Conservation (phyloP, 1,140 invertebrate genomes). For the Cotesia typhae region DNA sequence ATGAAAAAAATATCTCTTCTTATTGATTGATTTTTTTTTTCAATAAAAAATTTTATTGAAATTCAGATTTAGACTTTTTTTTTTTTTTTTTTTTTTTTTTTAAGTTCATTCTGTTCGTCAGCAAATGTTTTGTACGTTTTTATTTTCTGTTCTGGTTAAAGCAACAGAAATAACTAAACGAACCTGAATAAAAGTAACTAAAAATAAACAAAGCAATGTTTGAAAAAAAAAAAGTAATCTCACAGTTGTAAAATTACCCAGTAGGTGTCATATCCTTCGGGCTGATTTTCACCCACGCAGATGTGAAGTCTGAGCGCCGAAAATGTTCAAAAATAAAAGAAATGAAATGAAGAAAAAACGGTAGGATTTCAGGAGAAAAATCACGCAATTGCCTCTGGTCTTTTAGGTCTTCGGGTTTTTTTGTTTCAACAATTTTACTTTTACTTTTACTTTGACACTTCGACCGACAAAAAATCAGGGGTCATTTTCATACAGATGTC, state of each 20-base stretch:
- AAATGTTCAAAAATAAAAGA: neutral
- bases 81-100: no score
- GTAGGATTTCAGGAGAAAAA: neutral
- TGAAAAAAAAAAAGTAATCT: constrained; percentile 18
- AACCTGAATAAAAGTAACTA: no score
- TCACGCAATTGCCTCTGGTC: constrained; percentile 11
- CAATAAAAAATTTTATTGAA: no score
- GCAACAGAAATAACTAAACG: no score
- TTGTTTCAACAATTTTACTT: neutral
- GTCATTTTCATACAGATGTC: neutral
- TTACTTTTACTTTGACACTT: neutral
- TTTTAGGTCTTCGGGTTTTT: constrained; percentile 11
- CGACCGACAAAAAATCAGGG: neutral
- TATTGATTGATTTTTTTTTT: no score
- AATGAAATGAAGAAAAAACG: neutral
- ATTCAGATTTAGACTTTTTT: no score
- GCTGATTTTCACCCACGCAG: neutral
- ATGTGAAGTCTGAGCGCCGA: constrained; percentile 1
- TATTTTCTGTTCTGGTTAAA: no score
- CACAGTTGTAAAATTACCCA: constrained; percentile 14
- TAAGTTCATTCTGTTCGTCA: no score
- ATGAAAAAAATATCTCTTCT: no score
- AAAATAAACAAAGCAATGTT: neutral
- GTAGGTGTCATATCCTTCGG: neutral
- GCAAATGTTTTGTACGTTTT: no score